Conservation (phyloP, 1,140 invertebrate genomes). For the Magallana ariakensis region DNA sequence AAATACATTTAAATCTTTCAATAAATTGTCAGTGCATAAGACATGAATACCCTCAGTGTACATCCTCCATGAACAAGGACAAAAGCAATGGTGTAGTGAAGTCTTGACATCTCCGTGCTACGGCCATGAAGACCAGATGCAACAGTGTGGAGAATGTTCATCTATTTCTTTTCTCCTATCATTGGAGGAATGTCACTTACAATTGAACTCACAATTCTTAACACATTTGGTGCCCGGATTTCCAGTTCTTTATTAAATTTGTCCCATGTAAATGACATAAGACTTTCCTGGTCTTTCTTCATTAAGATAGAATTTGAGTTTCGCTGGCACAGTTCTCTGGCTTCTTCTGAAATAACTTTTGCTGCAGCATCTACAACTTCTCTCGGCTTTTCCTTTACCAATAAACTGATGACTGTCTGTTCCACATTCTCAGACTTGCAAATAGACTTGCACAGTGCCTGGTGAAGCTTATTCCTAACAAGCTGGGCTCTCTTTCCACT, state of each 20-base stretch:
- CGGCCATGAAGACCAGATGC: conserved; percentile 37
- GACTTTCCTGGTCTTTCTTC: neutral
- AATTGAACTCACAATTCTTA: conserved; percentile 17
- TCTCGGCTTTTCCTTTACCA: neutral
- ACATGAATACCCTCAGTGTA: conserved; percentile 8
- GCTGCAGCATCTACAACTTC: conserved; percentile 29
- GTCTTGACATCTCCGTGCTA: conserved; percentile 35
- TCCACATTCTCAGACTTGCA: conserved; percentile 10
- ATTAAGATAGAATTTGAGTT: neutral
- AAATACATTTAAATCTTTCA: no score
- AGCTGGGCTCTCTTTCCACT: conserved; percentile 22
- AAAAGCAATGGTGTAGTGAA: conserved; percentile 41
- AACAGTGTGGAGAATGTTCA: conserved; percentile 26
- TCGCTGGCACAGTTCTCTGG: conserved; percentile 13
- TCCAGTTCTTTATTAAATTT: conserved; percentile 29
- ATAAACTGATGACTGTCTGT: neutral
- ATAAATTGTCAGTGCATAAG: no score
- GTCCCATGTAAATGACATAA: conserved; percentile 40
- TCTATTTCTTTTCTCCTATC: neutral
- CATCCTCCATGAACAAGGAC: conserved; percentile 42
- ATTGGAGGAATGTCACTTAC: conserved; percentile 14
- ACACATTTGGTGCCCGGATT: neutral
- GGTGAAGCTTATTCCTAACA: neutral
- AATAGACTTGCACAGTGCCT: conserved; percentile 27
- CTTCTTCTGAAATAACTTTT: conserved; percentile 31